Base-by-base conservation (phyloP, 2,888 invertebrate genomes). In the Amblyteles armatorius region DNA sequence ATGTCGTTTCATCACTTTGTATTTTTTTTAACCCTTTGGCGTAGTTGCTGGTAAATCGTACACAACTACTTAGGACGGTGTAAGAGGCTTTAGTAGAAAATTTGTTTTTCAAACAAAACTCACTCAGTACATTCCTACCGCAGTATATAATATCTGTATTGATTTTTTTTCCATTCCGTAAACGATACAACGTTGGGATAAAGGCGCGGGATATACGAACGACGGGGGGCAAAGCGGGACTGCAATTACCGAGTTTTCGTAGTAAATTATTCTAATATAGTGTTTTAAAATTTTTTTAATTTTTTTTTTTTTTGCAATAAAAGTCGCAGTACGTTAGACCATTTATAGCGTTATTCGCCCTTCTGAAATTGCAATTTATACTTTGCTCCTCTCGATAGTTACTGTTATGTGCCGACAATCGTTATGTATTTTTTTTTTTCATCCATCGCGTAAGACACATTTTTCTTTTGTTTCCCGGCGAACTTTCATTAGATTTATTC, bases 61-160 rank as follows among this genome's bases (percentile, higher is more conserved):
- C 77, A 77, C 79, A 65, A 83, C 69, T 85, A 77, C 69, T 69
- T 74, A 85, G 85, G 87, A 87, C 83, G 85, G 85, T 85, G 79
- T 82, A 79, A 79, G 81, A 85, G 77, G 69, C 79, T 69, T 79
- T 81, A 78, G 82, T 87, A 87, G 77, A 87, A 85, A 85, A 85
- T 82, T 40, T 57, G 29, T 72, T 50, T 57, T 69, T 68, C 50
- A 68, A 79, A 65, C 33, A 71, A 76, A 77, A 79, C 63, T 55
- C 55, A 60, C 60, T 29, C 60, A 67, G 48, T 69, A 79, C 63
- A 63, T 55, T 74, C 63, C 63, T 79, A 69, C 44, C 74, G 48
- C 44, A 57, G 40, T 36, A 22, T 77, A 71, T 40, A 68, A 52
- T 57, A 77, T 77, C 40, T 50, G 65, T n/a, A 69, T 68, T 69